phyloP scores from a whole-genome alignment of 2,797 vertebrate genomes.

The Anisognathus igniventris region DNA sequence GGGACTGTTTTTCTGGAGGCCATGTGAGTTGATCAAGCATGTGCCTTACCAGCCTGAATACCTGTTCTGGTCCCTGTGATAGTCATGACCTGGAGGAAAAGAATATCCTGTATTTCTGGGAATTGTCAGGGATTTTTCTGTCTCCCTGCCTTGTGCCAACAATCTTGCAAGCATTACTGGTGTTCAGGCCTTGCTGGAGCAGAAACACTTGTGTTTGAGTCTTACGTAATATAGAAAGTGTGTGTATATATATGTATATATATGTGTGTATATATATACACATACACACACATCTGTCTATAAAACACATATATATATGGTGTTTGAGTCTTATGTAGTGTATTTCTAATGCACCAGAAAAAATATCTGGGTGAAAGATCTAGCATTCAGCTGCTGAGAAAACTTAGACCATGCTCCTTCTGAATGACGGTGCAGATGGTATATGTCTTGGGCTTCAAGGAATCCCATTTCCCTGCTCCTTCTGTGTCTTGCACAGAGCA shows the following conservation, averaged over 20 bases:
- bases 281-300: too few relatives aligned
- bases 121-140: not conserved
- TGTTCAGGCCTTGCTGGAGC: not conserved
- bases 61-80: not conserved
- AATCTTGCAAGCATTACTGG: not conserved
- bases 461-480: not conserved
- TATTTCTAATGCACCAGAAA: not conserved
- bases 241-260: too few relatives aligned
- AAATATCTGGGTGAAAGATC: not conserved
- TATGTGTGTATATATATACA: too few relatives aligned
- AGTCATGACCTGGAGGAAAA: not conserved
- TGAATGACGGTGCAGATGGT: not conserved
- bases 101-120: not conserved
- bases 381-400: not conserved
- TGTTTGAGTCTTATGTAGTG: not conserved
- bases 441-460: not conserved
- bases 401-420: not conserved
- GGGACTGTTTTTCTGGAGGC: not conserved
- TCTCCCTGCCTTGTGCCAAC: not conserved
- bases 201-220: not conserved
- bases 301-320: not conserved
- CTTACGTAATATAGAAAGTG: not conserved
- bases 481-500: not conserved
- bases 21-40: not conserved
- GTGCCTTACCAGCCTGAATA: not conserved